phyloP scores from a whole-genome alignment of 2,888 invertebrate species.

The Acanthococcus lagerstroemiae region DNA sequence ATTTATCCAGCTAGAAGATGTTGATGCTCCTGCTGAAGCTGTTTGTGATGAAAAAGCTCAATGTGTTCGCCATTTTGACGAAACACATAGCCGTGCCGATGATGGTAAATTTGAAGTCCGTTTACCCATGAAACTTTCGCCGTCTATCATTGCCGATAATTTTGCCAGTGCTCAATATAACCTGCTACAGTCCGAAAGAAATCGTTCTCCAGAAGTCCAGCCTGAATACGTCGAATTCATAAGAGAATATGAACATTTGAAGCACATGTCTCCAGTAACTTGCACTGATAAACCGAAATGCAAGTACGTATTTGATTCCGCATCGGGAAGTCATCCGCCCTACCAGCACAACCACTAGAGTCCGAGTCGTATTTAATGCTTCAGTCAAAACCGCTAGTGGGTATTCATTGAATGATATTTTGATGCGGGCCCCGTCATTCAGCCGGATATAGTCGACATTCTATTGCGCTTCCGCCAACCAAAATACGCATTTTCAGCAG shows the following conservation, averaged over 20 bases:
- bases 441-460: background rate
- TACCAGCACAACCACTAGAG: background rate
- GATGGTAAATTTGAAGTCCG: background rate
- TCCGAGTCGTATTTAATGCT: background rate
- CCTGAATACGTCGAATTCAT: background rate
- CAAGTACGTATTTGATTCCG: background rate
- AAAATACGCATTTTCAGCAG: constrained; percentile 23
- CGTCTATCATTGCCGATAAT: background rate
- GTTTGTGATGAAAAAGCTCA: background rate
- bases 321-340: background rate
- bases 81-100: background rate
- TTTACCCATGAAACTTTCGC: background rate
- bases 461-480: background rate
- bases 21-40: background rate
- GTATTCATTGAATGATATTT: background rate
- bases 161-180: background rate
- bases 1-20: background rate
- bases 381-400: background rate
- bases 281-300: background rate
- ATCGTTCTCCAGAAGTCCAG: background rate
- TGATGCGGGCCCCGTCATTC: background rate
- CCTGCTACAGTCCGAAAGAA: background rate
- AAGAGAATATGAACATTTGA: background rate
- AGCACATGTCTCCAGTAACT: background rate
- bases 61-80: background rate